Base-by-base conservation (phyloP, 2,797 vertebrate species). In the Aldrovandia affinis region DNA sequence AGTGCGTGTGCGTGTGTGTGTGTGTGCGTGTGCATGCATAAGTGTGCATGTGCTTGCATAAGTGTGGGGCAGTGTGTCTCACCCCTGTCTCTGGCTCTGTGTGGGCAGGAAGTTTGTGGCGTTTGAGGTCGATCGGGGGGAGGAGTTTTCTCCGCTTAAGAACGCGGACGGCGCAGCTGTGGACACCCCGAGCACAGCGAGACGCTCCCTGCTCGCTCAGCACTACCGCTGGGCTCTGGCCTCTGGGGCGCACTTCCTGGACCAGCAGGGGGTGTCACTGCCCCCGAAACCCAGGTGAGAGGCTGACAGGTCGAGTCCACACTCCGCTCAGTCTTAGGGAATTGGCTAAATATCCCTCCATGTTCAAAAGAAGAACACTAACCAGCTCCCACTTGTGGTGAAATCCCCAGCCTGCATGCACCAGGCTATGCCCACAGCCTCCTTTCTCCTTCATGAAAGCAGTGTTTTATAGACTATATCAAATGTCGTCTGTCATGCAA, bases 71-170 rank as follows among this genome's bases (percentile, higher is more conserved):
- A n/a, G n/a, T n/a, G n/a, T n/a, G n/a, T 57, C 42, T 47, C 9
- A 30, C 70, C 0, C 81, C 3, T 88, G n/a, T n/a, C n/a, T n/a
- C n/a, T n/a, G n/a, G n/a, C n/a, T n/a, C n/a, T 55, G 87, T 57
- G 80, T 80, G 25, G 15, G 3, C 88, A 99, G 98, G 92, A 97
- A 95, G 86, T 98, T 98, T 47, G 97, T 97, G 33, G 97, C 90
- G 5, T 98, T 99, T 81, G 97, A 99, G 89, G 98, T 98, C 9
- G n/a, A 83, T 54, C 93, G 98, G 86, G 96, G 97, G 86, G 97
- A 98, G 0, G 98, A 99, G 90, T 99, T 99, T 86, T 97, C 98
- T 0, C 98, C 98, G 0, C 90, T 99, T 77, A 99, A 99, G 91
- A 99, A 99, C 0, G 95, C 96, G 0, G 96, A 96, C 15, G 92